These are phyloP conservation scores for Trematomus loennbergii DNA, from an alignment of 2,113 vertebrate genomes.

Conservation along the genomic window DNA sequence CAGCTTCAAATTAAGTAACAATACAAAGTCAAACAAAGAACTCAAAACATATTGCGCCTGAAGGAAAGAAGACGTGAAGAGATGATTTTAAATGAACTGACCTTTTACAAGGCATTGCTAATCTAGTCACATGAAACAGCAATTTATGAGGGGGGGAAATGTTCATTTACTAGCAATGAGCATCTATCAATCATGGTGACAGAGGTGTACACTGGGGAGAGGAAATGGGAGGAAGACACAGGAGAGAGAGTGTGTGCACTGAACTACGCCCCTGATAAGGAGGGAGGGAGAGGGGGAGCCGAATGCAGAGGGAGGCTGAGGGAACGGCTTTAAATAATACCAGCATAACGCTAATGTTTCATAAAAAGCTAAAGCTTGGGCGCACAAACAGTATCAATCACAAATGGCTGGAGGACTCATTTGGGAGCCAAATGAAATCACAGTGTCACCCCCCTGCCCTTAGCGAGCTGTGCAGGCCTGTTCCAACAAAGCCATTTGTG, in stretches of 20 bases:
- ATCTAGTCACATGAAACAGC: constrained; percentile 83
- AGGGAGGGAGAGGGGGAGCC: constrained; percentile 34
- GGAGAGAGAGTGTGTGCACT: constrained; percentile 52
- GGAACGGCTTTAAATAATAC: constrained; percentile 51
- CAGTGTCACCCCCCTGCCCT: constrained; percentile 52
- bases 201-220: constrained; percentile 70
- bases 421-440: constrained; percentile 67
- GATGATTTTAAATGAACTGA: constrained; percentile 78
- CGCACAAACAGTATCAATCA: constrained; percentile 71
- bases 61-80: constrained; percentile 37
- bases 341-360: constrained; percentile 60
- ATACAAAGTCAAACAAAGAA: constrained; percentile 64
- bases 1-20: constrained; percentile 44
- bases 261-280: constrained; percentile 57
- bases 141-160: constrained; percentile 79
- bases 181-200: constrained; percentile 82
- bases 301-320: constrained; percentile 14
- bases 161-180: constrained; percentile 80
- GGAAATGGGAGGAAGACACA: constrained; percentile 51
- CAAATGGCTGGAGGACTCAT: constrained; percentile 64
- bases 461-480: neutral
- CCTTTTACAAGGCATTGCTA: constrained; percentile 81
- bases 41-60: neutral
- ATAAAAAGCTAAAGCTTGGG: constrained; percentile 48
- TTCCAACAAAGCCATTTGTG: constrained; percentile 59